Evolutionary conservation across 2,113 vertebrate species (phyloP).

Genomic region (Odontesthes bonariensis): DNA sequence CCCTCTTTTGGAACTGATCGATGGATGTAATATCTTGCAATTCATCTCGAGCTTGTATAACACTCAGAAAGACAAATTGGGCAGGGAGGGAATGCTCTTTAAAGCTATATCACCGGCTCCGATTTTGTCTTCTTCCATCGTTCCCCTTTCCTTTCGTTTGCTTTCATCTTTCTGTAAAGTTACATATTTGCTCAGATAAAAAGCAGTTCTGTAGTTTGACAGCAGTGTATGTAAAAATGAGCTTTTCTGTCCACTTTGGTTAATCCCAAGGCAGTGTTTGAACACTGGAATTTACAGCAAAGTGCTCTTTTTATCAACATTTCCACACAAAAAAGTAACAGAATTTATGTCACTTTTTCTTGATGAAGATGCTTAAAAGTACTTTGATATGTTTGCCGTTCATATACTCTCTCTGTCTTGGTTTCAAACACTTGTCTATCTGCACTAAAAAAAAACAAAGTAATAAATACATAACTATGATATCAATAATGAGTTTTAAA

Average conservation of each 20-base stretch:
- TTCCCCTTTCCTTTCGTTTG: slow-evolving; percentile 1
- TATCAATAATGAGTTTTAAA: not conserved
- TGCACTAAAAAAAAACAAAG: no score
- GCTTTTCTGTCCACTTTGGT: not conserved
- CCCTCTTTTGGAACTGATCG: slow-evolving; percentile 45
- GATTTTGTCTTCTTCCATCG: slow-evolving; percentile 9
- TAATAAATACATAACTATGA: no score
- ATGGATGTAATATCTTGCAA: slow-evolving; percentile 52
- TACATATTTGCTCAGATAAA: not conserved
- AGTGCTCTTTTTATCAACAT: no score
- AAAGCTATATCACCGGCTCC: not conserved
- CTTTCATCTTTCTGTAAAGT: not conserved
- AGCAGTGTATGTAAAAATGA: no score
- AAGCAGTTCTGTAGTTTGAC: no score
- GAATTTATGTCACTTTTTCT: not conserved
- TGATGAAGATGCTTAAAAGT: no score
- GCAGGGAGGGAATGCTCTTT: not conserved
- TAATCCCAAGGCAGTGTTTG: not conserved
- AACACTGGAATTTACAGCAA: not conserved
- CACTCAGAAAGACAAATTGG: slow-evolving; percentile 58
- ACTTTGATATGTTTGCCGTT: no score
- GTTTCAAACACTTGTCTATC: not conserved
- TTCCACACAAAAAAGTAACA: no score
- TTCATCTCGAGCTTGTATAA: slow-evolving; percentile 60
- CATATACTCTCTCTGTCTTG: not conserved